Conservation (phyloP, 2,113 vertebrate species). For the Heterotilapia buettikoferi region DNA sequence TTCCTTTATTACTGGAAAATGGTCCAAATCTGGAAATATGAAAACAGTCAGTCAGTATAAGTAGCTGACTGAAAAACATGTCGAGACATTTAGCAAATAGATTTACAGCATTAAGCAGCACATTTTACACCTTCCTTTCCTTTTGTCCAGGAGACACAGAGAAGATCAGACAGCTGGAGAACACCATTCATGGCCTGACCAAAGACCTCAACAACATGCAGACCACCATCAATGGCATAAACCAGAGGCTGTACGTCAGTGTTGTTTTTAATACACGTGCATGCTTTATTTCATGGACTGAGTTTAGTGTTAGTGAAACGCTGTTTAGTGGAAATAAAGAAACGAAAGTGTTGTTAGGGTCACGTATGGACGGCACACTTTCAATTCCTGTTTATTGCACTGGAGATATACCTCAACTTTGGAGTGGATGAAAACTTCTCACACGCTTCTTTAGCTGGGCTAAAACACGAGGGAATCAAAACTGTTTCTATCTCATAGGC, state of each 20-base stretch:
- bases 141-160: slow-evolving; percentile 57
- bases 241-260: slow-evolving; percentile 65
- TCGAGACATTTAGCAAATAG: not conserved
- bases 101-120: not conserved
- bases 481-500: not conserved
- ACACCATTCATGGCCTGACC: slow-evolving; percentile 79
- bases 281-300: not conserved
- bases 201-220: slow-evolving; percentile 81
- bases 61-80: not conserved
- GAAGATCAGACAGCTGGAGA: slow-evolving; percentile 81
- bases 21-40: not conserved
- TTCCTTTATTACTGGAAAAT: not conserved
- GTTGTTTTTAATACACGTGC: not conserved
- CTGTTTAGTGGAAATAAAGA: not conserved
- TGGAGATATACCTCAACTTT: not conserved
- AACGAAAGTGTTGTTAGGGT: not conserved
- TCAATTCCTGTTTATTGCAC: not conserved
- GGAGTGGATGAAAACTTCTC: not conserved
- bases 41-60: not conserved
- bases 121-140: not conserved
- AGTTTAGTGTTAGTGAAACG: not conserved
- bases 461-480: not conserved
- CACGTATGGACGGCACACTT: not conserved
- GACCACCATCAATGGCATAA: slow-evolving; percentile 72
- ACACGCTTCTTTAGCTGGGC: too few relatives aligned